A percentile compares a stretch with the other conserved stretches of the same genome.
These are phyloP conservation scores for Pachyramphus minor DNA, from an alignment of 2,113 vertebrate genomes.

Conservation along the genomic window DNA sequence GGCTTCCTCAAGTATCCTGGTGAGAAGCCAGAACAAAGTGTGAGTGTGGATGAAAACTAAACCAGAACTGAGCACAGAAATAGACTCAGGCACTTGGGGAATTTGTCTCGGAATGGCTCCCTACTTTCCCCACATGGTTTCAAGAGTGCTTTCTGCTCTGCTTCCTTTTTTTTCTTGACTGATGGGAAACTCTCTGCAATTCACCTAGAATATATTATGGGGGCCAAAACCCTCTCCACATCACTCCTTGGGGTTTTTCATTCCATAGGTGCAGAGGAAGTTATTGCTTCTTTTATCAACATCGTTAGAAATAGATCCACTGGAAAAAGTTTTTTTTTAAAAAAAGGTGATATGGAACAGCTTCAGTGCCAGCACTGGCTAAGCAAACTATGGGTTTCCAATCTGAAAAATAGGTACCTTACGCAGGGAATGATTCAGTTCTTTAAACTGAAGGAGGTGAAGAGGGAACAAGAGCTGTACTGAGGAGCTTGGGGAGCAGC, in stretches of 20 bases:
- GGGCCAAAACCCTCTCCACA: not conserved
- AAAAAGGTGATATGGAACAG: not conserved
- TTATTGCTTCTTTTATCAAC: not conserved
- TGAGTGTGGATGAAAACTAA: not conserved
- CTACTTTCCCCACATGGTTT: not conserved
- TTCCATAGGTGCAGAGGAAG: not conserved
- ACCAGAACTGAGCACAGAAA: not conserved
- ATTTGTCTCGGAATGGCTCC: not conserved
- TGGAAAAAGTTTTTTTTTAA: not conserved
- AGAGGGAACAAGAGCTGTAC: not conserved
- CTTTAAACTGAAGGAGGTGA: not conserved
- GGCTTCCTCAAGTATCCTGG: not conserved
- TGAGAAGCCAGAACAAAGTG: not conserved
- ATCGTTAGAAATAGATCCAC: not conserved
- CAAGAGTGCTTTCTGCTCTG: not conserved
- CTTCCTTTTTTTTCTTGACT: not conserved
- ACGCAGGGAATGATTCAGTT: not conserved
- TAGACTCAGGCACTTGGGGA: not conserved
- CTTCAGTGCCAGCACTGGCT: not conserved
- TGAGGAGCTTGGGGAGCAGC: not conserved
- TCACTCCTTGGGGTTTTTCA: not conserved
- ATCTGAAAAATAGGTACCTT: not conserved
- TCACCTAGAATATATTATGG: not conserved
- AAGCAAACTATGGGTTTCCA: not conserved
- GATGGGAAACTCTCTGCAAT: not conserved